A percentile compares a stretch with the other conserved stretches of the same genome.
These are phyloP conservation scores for Tangara arthus DNA, from an alignment of 2,797 vertebrate genomes.

Conservation along the genomic window DNA sequence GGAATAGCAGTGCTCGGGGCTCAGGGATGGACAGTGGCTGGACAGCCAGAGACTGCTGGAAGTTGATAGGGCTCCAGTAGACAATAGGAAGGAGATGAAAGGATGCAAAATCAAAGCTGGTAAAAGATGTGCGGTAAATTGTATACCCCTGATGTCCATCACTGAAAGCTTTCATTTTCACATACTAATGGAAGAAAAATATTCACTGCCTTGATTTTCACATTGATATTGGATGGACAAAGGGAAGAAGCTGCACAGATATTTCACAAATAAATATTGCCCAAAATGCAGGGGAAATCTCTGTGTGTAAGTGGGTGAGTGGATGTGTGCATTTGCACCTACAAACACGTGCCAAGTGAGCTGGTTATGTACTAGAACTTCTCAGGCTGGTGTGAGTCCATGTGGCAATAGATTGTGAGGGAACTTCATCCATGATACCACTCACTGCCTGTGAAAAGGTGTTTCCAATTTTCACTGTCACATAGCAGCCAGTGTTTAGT, in stretches of 20 bases:
- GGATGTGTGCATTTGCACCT: neutral
- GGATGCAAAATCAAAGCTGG: neutral
- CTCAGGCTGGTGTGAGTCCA: neutral
- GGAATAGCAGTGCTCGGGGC: neutral
- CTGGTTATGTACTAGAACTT: neutral
- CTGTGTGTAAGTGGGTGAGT: neutral
- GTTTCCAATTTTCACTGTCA: neutral
- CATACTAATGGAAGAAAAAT: neutral
- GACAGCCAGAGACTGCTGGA: neutral
- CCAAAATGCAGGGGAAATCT: neutral
- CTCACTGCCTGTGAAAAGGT: neutral
- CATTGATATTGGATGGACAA: neutral
- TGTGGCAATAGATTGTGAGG: neutral
- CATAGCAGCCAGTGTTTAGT: neutral
- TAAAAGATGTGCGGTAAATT: neutral
- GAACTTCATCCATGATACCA: neutral
- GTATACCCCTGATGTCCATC: fast-evolving
- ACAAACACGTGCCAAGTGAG: neutral
- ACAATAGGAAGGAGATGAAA: neutral
- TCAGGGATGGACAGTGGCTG: fast-evolving
- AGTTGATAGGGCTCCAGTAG: neutral
- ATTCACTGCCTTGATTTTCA: neutral
- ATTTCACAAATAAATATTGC: neutral
- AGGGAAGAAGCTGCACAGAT: neutral
- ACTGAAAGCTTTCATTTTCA: neutral